These are phyloP conservation scores for Drosophila parthenogenetica DNA, from an alignment of 2,888 invertebrate genomes.

Conservation along the genomic window DNA sequence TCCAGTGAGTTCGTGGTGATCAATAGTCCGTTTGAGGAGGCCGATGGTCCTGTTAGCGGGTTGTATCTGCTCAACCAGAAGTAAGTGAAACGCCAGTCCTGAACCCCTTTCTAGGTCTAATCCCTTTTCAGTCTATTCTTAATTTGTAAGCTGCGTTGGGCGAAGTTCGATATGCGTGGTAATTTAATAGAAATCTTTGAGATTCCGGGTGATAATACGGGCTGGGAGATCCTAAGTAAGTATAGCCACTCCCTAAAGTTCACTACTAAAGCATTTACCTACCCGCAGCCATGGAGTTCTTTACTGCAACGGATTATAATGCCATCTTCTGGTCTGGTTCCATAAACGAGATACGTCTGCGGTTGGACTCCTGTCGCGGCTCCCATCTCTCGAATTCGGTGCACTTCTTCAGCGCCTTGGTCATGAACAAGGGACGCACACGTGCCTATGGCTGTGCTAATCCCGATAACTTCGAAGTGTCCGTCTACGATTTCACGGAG, in stretches of 20 bases:
- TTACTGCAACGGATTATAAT: constrained; percentile 89
- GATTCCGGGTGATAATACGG: constrained; percentile 87
- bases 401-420: constrained; percentile 86
- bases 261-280: neutral
- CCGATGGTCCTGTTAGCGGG: constrained; percentile 87
- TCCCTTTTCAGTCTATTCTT: constrained; percentile 87
- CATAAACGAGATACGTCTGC: constrained; percentile 90
- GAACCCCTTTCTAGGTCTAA: neutral
- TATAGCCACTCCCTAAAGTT: neutral
- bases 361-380: constrained; percentile 87
- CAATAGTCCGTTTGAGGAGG: constrained; percentile 92
- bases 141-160: constrained; percentile 91
- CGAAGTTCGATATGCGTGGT: constrained; percentile 91
- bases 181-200: constrained; percentile 88
- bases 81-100: constrained; percentile 48
- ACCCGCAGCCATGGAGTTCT: constrained; percentile 89
- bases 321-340: constrained; percentile 93
- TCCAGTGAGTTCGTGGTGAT: constrained; percentile 96
- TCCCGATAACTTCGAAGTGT: constrained; percentile 87
- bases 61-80: constrained; percentile 89
- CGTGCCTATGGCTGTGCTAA: constrained; percentile 90
- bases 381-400: constrained; percentile 66
- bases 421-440: constrained; percentile 89
- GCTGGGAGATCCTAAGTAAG: constrained; percentile 91
- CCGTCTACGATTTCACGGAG: constrained; percentile 72